Evolutionary conservation across 2,797 vertebrate genomes (phyloP).

Genomic region (Fundulus diaphanus): DNA sequence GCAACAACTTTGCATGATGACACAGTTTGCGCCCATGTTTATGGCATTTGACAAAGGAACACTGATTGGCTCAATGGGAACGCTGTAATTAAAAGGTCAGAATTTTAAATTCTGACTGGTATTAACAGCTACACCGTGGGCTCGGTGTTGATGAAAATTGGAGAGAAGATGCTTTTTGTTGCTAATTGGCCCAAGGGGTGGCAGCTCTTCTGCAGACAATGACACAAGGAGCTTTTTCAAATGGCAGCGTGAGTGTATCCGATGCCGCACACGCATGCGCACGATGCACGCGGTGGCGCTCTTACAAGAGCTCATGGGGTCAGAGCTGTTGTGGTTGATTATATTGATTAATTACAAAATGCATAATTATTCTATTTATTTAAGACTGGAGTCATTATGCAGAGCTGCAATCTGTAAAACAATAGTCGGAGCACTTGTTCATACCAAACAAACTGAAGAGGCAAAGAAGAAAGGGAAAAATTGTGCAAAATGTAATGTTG

Average conservation of each 20-base stretch:
- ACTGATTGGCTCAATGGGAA: slow-evolving; percentile 61
- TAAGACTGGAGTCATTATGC: slow-evolving; percentile 25
- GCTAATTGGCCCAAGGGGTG: slow-evolving; percentile 53
- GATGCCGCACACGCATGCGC: slow-evolving; percentile 4
- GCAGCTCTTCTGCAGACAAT: slow-evolving; percentile 28
- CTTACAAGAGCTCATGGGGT: slow-evolving; percentile 46
- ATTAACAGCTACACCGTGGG: slow-evolving; percentile 50
- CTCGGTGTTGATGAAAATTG: slow-evolving; percentile 65
- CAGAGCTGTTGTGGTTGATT: slow-evolving; percentile 61
- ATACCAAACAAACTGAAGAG: background rate
- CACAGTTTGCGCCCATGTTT: slow-evolving; percentile 27
- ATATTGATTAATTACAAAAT: slow-evolving; percentile 57
- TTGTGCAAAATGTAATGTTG: background rate
- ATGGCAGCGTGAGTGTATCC: slow-evolving; percentile 25
- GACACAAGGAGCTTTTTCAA: slow-evolving; percentile 27
- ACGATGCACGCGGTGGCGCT: slow-evolving; percentile 25
- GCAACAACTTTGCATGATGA: slow-evolving; percentile 28
- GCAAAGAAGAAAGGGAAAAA: slow-evolving; percentile 1
- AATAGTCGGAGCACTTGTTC: slow-evolving; percentile 4
- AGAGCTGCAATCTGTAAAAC: slow-evolving; percentile 10
- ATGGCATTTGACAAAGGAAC: slow-evolving; percentile 55
- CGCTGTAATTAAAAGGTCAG: slow-evolving; percentile 66
- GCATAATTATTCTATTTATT: slow-evolving; percentile 50
- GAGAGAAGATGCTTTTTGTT: slow-evolving; percentile 45
- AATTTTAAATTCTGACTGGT: slow-evolving; percentile 49